Evolutionary conservation across 2,113 vertebrate species (phyloP), one percentile per base, ranked within the genome.

Genomic region (Larimichthys crocea): DNA sequence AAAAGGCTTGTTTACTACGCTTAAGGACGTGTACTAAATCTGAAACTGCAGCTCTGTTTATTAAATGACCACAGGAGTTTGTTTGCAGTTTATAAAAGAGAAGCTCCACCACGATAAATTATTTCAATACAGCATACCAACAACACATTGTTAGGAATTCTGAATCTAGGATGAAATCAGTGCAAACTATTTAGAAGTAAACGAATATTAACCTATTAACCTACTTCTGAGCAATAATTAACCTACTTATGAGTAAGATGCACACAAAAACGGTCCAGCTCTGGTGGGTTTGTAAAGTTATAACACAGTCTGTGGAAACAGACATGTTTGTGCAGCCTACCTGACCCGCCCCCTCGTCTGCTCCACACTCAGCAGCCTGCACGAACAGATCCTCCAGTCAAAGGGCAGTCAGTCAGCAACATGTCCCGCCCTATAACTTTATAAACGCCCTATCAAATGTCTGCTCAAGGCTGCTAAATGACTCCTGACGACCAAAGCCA

Each of bases 1-100:
- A 93, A 94, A 90, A 90, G 70, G 87, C 85, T 35, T 65, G 72
- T 85, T 80, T 89, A 73, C 65, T n/a, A 42, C 57, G 12, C 46
- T 26, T 7, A 20, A 1, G 4, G 4, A 29, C 19, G 5, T 31
- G 26, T 6, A 59, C 26, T 4, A 50, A 31, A 31, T 20, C 16
- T 7, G 3, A 77, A 68, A 42, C 6, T 0, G 14, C 46, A 49
- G 8, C 42, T 49, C 26, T 50, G 53, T 24, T n/a, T 9, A 4
- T 48, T 5, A 24, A 19, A 4, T 0, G 0, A 12, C 5, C 31
- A 76, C 20, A 64, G 8, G 2, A 20, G 14, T 3, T 1, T 3
- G 11, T 3, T 62, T 1, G 5, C 8, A 52, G 10, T n/a, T 9
- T 60, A 10, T 3, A 35, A 17, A 40, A 53, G 7, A 69, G 4